Base-by-base conservation (phyloP, 2,113 vertebrate species). In the Parotia lawesii region DNA sequence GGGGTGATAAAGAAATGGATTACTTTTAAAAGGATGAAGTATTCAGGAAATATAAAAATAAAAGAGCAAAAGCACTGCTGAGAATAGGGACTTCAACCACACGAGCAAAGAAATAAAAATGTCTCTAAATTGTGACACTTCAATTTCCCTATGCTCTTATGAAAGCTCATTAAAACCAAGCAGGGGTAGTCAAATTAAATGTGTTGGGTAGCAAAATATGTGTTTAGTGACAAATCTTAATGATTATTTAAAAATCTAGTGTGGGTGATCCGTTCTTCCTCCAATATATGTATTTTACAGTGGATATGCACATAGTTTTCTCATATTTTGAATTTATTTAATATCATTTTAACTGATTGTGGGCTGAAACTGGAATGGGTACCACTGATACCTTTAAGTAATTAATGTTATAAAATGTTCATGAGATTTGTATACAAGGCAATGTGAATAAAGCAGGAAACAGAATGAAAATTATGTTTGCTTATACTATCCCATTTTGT, bases 11-110 rank as follows among this genome's bases (percentile, higher is more conserved):
- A 97, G 96, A 95, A 97, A 96, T 89, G 96, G 98, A 98, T 98
- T 98, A 98, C 94, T 97, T 91, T 96, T 95, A 97, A 98, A 98
- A 98, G 98, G 96, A 98, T 60, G 56, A 86, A 86, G 35, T 51
- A 98, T 98, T 97, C 91, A 96, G 97, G 96, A 98, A 97, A 92
- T 76, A 76, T 22, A 77, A 87, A 94, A 94, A 83, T 53, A 33
- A 61, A 77, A 81, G 81, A 89, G 75, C 31, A 82, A 91, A 97
- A 97, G 86, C 74, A 44, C 78, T 88, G 85, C 94, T 91, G 96
- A 96, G 94, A 92, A 96, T 82, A 95, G 96, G 70, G 96, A 89
- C 91, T 96, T 96, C 90, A 96, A 93, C 67, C 69, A 90, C 72
- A 60, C 22, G 67, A 93, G 88, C 58, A 74, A 77, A 87, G 80